A percentile compares a stretch with the other conserved stretches of the same genome.
These are phyloP conservation scores for Galago senegalensis DNA, from an alignment of 2,797 vertebrate species.

Conservation along the genomic window DNA sequence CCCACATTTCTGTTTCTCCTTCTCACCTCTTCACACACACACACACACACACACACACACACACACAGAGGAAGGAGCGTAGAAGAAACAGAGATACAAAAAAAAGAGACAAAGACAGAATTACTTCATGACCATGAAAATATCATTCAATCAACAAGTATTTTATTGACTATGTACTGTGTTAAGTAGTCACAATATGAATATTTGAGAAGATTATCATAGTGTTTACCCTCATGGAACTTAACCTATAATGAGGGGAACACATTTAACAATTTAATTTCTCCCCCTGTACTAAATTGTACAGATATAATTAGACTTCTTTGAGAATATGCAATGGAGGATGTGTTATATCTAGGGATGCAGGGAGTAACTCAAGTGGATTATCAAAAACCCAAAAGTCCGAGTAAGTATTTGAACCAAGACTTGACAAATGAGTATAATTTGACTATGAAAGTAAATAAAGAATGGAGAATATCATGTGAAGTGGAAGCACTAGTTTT, in stretches of 20 bases:
- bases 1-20: background rate
- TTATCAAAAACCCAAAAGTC: background rate
- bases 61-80: background rate
- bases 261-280: background rate
- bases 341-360: background rate
- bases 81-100: background rate
- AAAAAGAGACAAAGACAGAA: background rate
- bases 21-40: too few species aligned
- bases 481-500: background rate
- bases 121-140: background rate
- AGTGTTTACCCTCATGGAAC: background rate
- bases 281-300: fast-evolving
- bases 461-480: background rate
- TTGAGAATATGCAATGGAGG: background rate
- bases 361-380: background rate
- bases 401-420: background rate
- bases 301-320: background rate
- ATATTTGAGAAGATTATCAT: background rate
- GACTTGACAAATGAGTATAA: background rate
- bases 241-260: background rate
- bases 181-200: background rate
- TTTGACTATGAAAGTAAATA: background rate
- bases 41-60: background rate
- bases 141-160: background rate
- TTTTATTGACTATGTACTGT: background rate